Conservation (phyloP, 2,113 vertebrate genomes). For the Bubalus kerabau region DNA sequence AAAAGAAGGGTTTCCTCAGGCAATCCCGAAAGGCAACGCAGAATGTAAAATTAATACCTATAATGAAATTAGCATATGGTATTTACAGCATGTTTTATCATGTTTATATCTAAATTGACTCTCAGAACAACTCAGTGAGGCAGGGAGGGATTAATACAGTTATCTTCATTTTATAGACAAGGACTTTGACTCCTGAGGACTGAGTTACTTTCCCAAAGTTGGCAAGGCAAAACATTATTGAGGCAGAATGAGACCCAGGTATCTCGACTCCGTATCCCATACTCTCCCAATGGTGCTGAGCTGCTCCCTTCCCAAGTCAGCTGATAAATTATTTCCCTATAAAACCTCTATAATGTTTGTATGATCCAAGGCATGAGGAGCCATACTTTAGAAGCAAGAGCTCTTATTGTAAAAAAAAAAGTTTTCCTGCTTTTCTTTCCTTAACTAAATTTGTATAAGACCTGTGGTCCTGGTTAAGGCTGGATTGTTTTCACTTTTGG, state of each 20-base stretch:
- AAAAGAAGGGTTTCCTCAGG: not conserved
- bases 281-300: no score
- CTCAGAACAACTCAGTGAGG: not conserved
- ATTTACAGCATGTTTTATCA: not conserved
- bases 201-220: not conserved
- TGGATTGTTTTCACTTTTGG: not conserved
- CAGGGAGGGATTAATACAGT: not conserved
- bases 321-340: not conserved
- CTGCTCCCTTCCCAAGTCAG: not conserved
- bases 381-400: not conserved
- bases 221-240: not conserved
- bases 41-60: not conserved
- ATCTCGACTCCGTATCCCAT: accelerated
- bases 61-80: not conserved
- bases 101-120: not conserved
- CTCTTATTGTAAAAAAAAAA: not conserved
- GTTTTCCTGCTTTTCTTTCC: not conserved
- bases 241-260: no score
- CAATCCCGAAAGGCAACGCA: not conserved
- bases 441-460: not conserved
- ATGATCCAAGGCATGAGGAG: not conserved
- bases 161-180: not conserved
- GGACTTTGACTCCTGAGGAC: not conserved
- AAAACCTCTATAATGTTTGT: not conserved
- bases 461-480: not conserved